Percentiles rank a stretch among this genome's conserved stretches.
Conservation (phyloP, 1,140 invertebrate species). For the Cataglyphis hispanica region DNA sequence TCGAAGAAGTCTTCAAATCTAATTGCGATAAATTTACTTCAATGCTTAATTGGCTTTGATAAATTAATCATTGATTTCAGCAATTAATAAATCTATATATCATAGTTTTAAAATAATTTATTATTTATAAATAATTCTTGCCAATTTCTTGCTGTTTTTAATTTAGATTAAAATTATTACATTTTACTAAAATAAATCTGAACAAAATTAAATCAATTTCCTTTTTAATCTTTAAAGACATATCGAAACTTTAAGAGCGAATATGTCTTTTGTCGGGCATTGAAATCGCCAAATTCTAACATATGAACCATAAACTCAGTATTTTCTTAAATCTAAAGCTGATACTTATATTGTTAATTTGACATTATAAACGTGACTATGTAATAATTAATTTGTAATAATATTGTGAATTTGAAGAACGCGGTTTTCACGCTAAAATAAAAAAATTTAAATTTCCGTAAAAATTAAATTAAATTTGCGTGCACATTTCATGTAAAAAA, state of each 20-base stretch:
- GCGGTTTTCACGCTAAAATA: not conserved
- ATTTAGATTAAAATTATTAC: not conserved
- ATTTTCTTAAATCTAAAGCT: not conserved
- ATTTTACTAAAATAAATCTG: not conserved
- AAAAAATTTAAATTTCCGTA: not conserved
- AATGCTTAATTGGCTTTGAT: not conserved
- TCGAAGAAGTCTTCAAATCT: not conserved
- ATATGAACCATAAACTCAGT: not conserved
- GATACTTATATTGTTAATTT: not conserved
- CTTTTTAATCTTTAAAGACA: not conserved
- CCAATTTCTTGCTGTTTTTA: not conserved
- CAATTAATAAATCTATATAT: not conserved
- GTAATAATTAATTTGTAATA: not conserved
- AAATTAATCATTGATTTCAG: not conserved
- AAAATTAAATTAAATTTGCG: not conserved
- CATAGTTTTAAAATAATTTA: not conserved
- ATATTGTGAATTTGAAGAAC: not conserved
- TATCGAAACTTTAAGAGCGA: not conserved
- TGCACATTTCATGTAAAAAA: not conserved
- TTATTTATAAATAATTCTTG: conserved; percentile 10
- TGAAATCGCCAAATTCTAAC: conserved; percentile 48
- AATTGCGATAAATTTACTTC: conserved; percentile 11
- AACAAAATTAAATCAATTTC: not conserved
- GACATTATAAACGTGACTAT: not conserved
- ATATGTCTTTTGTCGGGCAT: conserved; percentile 17